Percentiles rank a stretch among this genome's conserved stretches.
Conservation (phyloP, 2,113 vertebrate genomes). For the Choloepus hoffmanni region DNA sequence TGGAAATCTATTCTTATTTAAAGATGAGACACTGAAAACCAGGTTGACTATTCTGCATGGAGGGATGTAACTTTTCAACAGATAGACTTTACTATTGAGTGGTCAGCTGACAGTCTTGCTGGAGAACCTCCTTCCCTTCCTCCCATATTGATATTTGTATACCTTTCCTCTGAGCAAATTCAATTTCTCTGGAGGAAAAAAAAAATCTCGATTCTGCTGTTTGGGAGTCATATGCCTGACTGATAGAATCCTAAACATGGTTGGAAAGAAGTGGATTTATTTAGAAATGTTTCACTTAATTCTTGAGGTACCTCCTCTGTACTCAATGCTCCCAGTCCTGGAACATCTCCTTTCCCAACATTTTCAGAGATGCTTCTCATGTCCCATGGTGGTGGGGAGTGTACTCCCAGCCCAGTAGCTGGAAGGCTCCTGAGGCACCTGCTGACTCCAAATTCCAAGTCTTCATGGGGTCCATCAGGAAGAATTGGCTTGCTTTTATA, state of each 20-base stretch:
- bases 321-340: background rate
- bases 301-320: conserved; percentile 14
- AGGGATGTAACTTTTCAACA: background rate
- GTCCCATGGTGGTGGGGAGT: fast-evolving
- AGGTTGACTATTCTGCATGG: background rate
- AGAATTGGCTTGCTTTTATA: background rate
- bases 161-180: background rate
- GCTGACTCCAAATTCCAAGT: background rate
- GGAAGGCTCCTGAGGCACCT: background rate
- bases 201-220: background rate
- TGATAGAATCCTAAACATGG: background rate
- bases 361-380: background rate
- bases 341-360: background rate
- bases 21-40: background rate
- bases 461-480: background rate
- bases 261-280: background rate
- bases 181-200: background rate
- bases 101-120: background rate
- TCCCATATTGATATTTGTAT: background rate
- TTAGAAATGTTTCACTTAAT: background rate
- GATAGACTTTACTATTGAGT: background rate
- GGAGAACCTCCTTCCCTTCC: background rate
- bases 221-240: background rate
- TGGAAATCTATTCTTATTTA: background rate
- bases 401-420: too few relatives aligned